These are phyloP conservation scores for Plectus sambesii DNA, from an alignment of 1,140 invertebrate genomes.

Conservation along the genomic window DNA sequence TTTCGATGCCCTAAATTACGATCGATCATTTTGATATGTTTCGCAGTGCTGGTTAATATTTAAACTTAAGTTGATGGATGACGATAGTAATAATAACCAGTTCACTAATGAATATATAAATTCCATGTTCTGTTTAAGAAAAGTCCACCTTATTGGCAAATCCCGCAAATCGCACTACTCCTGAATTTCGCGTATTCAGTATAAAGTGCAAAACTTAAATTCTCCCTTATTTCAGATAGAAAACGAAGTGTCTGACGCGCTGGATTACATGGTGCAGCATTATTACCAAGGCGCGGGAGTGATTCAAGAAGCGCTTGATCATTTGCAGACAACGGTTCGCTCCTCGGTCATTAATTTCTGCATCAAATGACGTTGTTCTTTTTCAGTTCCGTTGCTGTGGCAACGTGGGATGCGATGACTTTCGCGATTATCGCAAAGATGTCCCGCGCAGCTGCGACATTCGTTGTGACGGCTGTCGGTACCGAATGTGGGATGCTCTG, in stretches of 20 bases:
- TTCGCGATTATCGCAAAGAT: slow-evolving; percentile 42
- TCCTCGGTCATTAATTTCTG: slow-evolving; percentile 35
- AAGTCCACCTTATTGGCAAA: no score
- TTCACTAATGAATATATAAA: no score
- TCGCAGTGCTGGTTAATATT: no score
- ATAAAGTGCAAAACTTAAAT: no score
- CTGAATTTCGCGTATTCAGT: no score
- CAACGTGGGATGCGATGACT: slow-evolving; percentile 44
- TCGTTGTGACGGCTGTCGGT: slow-evolving; percentile 44
- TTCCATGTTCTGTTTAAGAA: no score
- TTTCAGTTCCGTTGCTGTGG: slow-evolving; percentile 21
- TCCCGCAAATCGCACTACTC: no score
- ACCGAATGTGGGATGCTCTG: slow-evolving; percentile 32
- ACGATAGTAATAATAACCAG: no score
- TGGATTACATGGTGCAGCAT: slow-evolving; percentile 46
- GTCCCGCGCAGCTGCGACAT: slow-evolving; percentile 41
- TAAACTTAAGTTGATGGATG: no score
- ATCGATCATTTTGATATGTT: no score
- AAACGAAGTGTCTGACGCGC: slow-evolving; percentile 41
- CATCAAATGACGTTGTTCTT: slow-evolving; percentile 1
- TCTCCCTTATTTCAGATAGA: slow-evolving; percentile 41
- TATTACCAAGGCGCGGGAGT: slow-evolving; percentile 42
- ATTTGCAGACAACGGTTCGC: slow-evolving; percentile 40
- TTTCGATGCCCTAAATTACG: no score
- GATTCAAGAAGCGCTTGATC: slow-evolving; percentile 39